Percentiles rank a stretch among this genome's conserved stretches.
These are phyloP conservation scores for Orycteropus afer DNA, from an alignment of 2,113 vertebrate genomes.

Conservation along the genomic window DNA sequence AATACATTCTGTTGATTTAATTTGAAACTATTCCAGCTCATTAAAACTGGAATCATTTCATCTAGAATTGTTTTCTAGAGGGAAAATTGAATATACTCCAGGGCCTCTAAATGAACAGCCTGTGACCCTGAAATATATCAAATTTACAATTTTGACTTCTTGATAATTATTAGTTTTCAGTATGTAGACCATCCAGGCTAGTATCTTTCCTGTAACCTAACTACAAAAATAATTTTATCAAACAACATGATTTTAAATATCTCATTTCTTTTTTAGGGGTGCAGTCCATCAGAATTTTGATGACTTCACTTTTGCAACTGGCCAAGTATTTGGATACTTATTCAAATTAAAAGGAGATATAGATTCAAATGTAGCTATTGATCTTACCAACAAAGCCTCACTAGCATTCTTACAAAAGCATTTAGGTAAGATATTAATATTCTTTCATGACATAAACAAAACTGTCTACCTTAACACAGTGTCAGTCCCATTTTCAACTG, in stretches of 20 bases:
- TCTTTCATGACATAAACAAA: not conserved
- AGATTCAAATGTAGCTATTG: slow-evolving; percentile 91
- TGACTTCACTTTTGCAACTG: slow-evolving; percentile 94
- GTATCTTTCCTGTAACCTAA: not conserved
- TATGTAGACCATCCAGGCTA: not conserved
- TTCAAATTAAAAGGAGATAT: slow-evolving; percentile 93
- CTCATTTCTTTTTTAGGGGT: slow-evolving; percentile 86
- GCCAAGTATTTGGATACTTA: slow-evolving; percentile 90
- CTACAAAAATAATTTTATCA: not conserved
- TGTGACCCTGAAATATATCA: not conserved
- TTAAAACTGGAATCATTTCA: not conserved
- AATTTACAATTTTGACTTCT: not conserved
- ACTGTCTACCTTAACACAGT: not conserved
- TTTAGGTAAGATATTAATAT: slow-evolving; percentile 88
- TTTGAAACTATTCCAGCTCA: not conserved
- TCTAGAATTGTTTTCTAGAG: not conserved
- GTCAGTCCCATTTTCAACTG: not conserved
- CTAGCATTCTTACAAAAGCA: slow-evolving; percentile 97
- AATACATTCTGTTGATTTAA: not conserved
- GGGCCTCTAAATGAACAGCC: not conserved
- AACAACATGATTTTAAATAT: not conserved
- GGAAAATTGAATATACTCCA: not conserved
- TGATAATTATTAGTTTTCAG: not conserved
- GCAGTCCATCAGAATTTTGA: slow-evolving; percentile 97
- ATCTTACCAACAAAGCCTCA: slow-evolving; percentile 93